Base-by-base conservation (phyloP, 1,140 invertebrate species). In the Charaxes varanes region DNA sequence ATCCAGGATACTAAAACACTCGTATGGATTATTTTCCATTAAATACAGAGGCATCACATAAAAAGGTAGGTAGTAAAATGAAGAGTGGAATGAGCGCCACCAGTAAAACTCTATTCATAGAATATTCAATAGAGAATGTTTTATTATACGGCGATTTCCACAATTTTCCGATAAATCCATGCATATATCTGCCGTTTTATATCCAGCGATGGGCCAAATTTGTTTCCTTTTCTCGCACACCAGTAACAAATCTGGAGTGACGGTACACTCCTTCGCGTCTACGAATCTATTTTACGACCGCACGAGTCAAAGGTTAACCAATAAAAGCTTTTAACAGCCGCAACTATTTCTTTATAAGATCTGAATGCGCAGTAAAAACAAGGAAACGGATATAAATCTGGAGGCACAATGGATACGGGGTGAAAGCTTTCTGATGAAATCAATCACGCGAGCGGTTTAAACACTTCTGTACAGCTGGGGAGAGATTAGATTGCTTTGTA, bases 271-370 rank as follows among this genome's bases (percentile, higher is more conserved):
- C 73, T 80, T 79, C 70, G 72, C 70, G n/a, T n/a, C 78, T 74
- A 69, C 70, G 72, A 76, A 83, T 79, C 69, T 76, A 81, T 83
- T 83, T 81, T 83, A 83, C 76, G 70, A 64, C 70, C 69, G 60
- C 68, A 67, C 67, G 76, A 70, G 66, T 68, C 76, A 67, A 83
- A 83, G 76, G 76, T 81, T 79, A 80, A 81, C 79, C 74, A 81
- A 83, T 83, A 83, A 83, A 83, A 83, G 70, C 79, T 79, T 79
- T 83, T 83, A 80, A 83, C 79, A 81, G 72, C 65, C 76, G 76
- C 79, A 80, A 80, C 72, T 83, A 79, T 83, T 83, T 80, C 76
- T 70, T 81, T 83, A 81, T 83, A 83, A 80, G 79, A 80, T 81
- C 79, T 61, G 71, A 80, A 74, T 80, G 68, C 68, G 79, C 74